Percentiles rank a stretch among this genome's conserved stretches.
Evolutionary conservation across 2,888 invertebrate genomes (phyloP).

Genomic region (Phalera bucephala): DNA sequence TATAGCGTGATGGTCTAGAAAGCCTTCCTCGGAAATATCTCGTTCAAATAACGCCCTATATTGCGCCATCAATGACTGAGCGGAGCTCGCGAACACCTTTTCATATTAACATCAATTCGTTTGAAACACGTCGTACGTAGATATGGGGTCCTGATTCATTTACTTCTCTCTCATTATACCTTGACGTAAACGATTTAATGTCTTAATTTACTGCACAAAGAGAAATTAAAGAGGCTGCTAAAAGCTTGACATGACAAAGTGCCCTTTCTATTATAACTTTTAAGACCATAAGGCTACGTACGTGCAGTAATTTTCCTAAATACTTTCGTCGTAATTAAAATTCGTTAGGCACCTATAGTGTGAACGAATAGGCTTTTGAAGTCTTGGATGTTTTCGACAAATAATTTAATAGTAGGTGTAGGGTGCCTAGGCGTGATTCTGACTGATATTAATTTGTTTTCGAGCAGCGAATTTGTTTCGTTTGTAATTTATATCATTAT

Average conservation of each 20-base stretch:
- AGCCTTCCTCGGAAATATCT: too few relatives aligned
- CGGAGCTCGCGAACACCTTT: conserved; percentile 1
- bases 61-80: background rate
- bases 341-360: conserved; percentile 32
- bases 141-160: too few relatives aligned
- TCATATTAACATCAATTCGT: conserved; percentile 28
- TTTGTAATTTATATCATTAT: too few relatives aligned
- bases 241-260: conserved; percentile 79
- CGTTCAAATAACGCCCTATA: background rate
- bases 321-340: conserved; percentile 60
- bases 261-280: too few relatives aligned
- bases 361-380: too few relatives aligned
- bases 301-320: conserved; percentile 72
- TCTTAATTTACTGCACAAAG: too few relatives aligned
- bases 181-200: conserved; percentile 76
- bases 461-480: conserved; percentile 10
- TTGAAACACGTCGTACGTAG: too few relatives aligned
- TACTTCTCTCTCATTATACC: too few relatives aligned
- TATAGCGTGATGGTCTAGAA: too few relatives aligned
- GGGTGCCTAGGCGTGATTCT: too few relatives aligned
- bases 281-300: conserved; percentile 67
- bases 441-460: conserved; percentile 28
- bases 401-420: conserved; percentile 30
- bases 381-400: conserved; percentile 24
- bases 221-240: conserved; percentile 78